These are phyloP conservation scores for Ophioninae sp. DNA, from an alignment of 2,888 invertebrate species.

Conservation along the genomic window DNA sequence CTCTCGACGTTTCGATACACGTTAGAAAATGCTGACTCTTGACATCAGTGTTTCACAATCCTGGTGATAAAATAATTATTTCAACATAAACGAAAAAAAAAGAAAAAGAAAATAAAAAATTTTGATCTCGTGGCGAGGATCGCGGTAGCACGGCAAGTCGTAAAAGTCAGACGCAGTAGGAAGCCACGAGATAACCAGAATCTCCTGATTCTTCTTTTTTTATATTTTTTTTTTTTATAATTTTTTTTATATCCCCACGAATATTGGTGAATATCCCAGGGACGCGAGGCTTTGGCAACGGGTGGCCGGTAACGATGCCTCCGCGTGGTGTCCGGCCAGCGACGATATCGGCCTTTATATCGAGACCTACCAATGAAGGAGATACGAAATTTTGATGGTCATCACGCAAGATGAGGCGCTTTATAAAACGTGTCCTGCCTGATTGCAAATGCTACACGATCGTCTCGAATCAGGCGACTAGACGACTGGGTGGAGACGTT, in stretches of 20 bases:
- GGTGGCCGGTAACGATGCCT: conserved; percentile 6
- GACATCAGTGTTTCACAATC: too few relatives aligned
- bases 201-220: conserved; percentile 29
- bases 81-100: neutral
- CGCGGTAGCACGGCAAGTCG: conserved; percentile 36
- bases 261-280: conserved; percentile 16
- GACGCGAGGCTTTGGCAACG: conserved; percentile 20
- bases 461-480: neutral
- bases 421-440: conserved; percentile 10
- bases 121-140: neutral
- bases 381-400: conserved; percentile 14
- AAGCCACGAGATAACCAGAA: conserved; percentile 35
- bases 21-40: too few relatives aligned
- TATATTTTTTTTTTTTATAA: too few relatives aligned
- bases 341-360: conserved; percentile 6
- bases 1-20: too few relatives aligned
- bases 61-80: neutral
- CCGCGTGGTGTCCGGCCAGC: neutral
- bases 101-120: conserved; percentile 5
- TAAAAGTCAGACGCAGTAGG: conserved; percentile 34
- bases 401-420: neutral
- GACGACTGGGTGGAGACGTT: neutral
- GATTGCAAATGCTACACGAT: conserved; percentile 7
- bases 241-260: conserved; percentile 9
- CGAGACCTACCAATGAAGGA: neutral